These are phyloP conservation scores for Drymodes brunneopygia DNA, from an alignment of 2,113 vertebrate species.

Conservation along the genomic window DNA sequence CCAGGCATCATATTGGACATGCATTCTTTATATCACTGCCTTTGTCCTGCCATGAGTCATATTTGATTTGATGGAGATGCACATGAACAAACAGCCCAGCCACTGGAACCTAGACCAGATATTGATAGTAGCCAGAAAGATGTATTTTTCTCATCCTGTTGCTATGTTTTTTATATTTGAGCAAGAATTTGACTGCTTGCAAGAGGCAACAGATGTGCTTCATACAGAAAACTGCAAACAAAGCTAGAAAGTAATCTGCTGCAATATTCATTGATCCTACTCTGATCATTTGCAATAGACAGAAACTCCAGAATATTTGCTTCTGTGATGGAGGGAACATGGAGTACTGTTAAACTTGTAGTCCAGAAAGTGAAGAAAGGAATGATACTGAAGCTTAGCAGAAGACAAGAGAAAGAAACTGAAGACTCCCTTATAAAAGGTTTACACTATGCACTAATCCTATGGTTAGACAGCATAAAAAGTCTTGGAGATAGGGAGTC, in stretches of 20 bases:
- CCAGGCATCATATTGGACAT: background rate
- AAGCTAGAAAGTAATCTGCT: background rate
- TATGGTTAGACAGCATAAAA: background rate
- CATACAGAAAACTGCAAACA: background rate
- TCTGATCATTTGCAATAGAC: background rate
- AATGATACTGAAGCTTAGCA: background rate
- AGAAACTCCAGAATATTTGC: background rate
- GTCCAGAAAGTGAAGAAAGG: background rate
- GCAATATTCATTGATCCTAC: background rate
- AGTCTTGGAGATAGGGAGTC: background rate
- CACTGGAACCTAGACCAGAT: background rate
- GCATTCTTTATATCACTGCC: background rate
- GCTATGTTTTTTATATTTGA: background rate
- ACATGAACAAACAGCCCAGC: background rate
- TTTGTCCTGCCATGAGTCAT: background rate
- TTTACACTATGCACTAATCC: background rate
- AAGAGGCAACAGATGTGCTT: background rate
- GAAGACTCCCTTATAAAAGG: background rate
- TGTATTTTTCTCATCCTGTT: background rate
- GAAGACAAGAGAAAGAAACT: background rate
- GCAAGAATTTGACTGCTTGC: background rate
- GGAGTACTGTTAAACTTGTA: background rate
- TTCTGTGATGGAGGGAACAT: background rate
- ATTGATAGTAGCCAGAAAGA: background rate
- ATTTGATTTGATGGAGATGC: fast-evolving